Evolutionary conservation across 2,113 vertebrate genomes (phyloP).

Genomic region (Cichladusa arquata): DNA sequence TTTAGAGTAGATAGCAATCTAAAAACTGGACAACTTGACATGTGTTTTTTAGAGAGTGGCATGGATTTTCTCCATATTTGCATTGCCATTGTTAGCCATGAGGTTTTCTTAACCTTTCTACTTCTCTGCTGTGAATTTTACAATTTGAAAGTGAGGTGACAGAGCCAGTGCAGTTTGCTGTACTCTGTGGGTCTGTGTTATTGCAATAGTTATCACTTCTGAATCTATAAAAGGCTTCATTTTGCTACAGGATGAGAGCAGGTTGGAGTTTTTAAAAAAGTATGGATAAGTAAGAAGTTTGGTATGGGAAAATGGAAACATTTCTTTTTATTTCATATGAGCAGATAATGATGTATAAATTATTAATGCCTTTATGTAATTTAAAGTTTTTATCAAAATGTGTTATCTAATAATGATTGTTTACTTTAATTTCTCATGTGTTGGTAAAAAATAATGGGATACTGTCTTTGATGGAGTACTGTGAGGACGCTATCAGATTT

Average conservation of each 20-base stretch:
- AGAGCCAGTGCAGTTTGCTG: background rate
- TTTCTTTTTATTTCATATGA: background rate
- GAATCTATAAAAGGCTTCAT: background rate
- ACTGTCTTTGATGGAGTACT: background rate
- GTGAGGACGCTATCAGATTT: background rate
- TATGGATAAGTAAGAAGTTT: background rate
- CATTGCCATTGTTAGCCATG: background rate
- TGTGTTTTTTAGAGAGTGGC: background rate
- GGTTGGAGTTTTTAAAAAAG: fast-evolving
- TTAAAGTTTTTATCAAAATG: background rate
- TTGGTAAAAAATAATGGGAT: background rate
- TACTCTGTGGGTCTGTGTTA: background rate
- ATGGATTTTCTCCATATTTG: background rate
- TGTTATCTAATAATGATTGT: background rate
- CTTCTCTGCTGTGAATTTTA: background rate
- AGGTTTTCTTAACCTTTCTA: background rate
- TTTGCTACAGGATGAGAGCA: background rate
- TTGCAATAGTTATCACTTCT: background rate
- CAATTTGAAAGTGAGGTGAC: background rate
- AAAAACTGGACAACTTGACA: background rate
- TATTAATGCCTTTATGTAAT: background rate
- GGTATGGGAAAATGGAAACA: background rate
- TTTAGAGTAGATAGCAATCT: background rate
- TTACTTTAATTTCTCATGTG: background rate
- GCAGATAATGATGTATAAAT: background rate